These are phyloP conservation scores for Callinectes sapidus DNA, from an alignment of 2,888 invertebrate genomes.

Conservation along the genomic window DNA sequence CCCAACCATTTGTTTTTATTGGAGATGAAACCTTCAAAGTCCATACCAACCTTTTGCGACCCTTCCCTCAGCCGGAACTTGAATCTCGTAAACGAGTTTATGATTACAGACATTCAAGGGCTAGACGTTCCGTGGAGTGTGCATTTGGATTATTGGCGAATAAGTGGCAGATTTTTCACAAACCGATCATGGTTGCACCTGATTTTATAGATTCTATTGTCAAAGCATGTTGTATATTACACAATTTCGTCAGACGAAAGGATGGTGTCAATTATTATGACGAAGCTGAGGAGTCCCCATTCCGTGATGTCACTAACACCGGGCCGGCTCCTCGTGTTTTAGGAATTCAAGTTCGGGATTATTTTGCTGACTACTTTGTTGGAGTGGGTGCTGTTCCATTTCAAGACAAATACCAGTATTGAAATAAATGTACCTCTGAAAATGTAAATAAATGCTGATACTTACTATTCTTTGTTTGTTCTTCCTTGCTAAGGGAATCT, in stretches of 20 bases:
- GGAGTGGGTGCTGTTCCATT: conserved; percentile 5
- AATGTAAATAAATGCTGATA: conserved; percentile 35
- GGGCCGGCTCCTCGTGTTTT: not conserved
- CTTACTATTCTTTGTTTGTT: not conserved
- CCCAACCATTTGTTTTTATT: conserved; percentile 72
- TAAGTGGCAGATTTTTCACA: conserved; percentile 74
- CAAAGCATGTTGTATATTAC: too few species aligned
- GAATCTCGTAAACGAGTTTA: conserved; percentile 73
- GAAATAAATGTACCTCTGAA: conserved; percentile 11
- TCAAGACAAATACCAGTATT: not conserved
- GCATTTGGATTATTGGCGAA: conserved; percentile 75
- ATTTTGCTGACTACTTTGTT: conserved; percentile 3
- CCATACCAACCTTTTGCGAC: conserved; percentile 73
- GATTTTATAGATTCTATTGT: conserved; percentile 39
- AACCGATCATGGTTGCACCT: conserved; percentile 68
- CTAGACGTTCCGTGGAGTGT: conserved; percentile 74
- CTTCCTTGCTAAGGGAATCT: not conserved
- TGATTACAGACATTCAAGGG: conserved; percentile 74
- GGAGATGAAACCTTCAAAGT: conserved; percentile 74
- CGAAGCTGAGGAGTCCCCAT: not conserved
- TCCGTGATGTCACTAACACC: not conserved
- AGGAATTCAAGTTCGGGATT: not conserved
- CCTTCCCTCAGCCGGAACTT: conserved; percentile 74
- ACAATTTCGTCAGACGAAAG: too few species aligned
- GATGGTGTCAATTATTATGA: too few species aligned